phyloP scores from a whole-genome alignment of 2,888 invertebrate genomes.

The Anoplius nigerrimus region DNA sequence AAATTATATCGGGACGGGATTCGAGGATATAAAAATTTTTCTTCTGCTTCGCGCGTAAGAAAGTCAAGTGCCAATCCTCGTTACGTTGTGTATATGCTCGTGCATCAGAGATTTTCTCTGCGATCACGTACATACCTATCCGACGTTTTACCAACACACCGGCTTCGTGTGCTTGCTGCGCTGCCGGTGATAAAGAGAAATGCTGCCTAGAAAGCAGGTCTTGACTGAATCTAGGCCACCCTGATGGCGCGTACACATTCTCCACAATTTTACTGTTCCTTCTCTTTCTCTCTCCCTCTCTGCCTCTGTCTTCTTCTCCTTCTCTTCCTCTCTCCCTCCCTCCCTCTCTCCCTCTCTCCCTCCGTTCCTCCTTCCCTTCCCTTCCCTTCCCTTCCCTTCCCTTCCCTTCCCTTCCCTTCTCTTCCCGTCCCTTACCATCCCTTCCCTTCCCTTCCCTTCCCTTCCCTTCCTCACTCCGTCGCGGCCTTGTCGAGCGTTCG shows the following conservation, averaged over 20 bases:
- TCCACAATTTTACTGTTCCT: slow-evolving; percentile 72
- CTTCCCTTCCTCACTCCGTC: slow-evolving; percentile 15
- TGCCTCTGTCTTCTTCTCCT: slow-evolving; percentile 44
- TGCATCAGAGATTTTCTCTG: slow-evolving; percentile 60
- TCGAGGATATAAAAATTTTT: neutral
- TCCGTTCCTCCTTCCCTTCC: slow-evolving; percentile 9
- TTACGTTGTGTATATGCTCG: slow-evolving; percentile 9
- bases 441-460: slow-evolving; percentile 22
- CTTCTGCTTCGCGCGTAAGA: slow-evolving; percentile 3
- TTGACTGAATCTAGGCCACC: slow-evolving; percentile 74
- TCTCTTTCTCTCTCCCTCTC: slow-evolving; percentile 62
- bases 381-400: slow-evolving; percentile 18
- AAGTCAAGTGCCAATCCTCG: slow-evolving; percentile 22
- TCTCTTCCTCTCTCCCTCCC: slow-evolving; percentile 23
- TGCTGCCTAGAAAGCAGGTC: slow-evolving; percentile 75
- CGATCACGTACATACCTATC: slow-evolving; percentile 57
- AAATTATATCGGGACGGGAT: too few relatives aligned
- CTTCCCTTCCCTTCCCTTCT: slow-evolving; percentile 8
- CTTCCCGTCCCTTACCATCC: slow-evolving; percentile 21
- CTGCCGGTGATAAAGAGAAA: slow-evolving; percentile 74
- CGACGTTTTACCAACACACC: slow-evolving; percentile 54
- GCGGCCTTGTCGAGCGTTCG: slow-evolving; percentile 18
- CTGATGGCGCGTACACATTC: slow-evolving; percentile 70
- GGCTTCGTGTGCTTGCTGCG: slow-evolving; percentile 34
- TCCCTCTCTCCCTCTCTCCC: slow-evolving; percentile 4